Evolutionary conservation across 2,113 vertebrate genomes (phyloP), one percentile per base, ranked within the genome.

Genomic region (Phaethon lepturus): DNA sequence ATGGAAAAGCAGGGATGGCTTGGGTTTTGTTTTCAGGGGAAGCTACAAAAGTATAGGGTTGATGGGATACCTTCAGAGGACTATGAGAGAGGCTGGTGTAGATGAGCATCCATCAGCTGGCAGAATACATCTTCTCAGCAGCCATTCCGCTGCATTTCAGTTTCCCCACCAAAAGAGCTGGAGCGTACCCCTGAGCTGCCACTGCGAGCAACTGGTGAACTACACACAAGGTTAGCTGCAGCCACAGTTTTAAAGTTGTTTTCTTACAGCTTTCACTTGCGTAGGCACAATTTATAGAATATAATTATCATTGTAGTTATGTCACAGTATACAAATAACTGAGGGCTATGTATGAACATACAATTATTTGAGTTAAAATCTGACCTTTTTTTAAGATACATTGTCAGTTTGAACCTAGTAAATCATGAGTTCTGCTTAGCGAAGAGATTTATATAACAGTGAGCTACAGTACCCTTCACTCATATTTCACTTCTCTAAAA

Each of bases 111-210:
- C 26, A 15, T 56, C 55, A 69, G 53, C 40, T 3, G 22, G 16
- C 28, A 78, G 74, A 85, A 44, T 13, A 23, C 12, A n/a, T 13
- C 13, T 73, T 66, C n/a, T 71, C 29, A 58, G 8, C 22, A 73
- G 25, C 40, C 17, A 14, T 59, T 84, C 55, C 22, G 68, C 35
- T 59, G n/a, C 6, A 3, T 69, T 38, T 85, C 55, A 24, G 7
- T 76, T 69, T 64, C 28, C 50, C 19, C 45, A n/a, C 7, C 25
- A 17, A 10, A 72, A 47, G 17, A 60, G 23, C 10, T 0, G 1
- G 29, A 9, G 7, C 1, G 1, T 2, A 3, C 0, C 4, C 68
- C 77, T 47, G 31, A 77, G 40, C 17, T 47, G 35, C 9, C 47
- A 40, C 42, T 23, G n/a, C 35, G 33, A 62, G 19, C 17, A 64